These are phyloP conservation scores for Mongoloraphidia duomilia DNA, from an alignment of 2,888 invertebrate species.

Conservation along the genomic window DNA sequence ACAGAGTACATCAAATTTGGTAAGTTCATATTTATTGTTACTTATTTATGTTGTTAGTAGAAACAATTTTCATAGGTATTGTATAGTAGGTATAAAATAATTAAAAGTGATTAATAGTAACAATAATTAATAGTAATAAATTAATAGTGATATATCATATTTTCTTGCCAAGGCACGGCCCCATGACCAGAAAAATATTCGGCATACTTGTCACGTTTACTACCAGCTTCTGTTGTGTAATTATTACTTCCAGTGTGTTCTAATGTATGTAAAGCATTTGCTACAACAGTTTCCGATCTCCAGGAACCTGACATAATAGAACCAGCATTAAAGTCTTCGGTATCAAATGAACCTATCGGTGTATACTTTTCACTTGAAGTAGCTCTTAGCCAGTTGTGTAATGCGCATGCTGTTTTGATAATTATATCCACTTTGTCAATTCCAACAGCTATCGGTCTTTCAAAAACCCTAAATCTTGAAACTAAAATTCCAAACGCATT, in stretches of 20 bases:
- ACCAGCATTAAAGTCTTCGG: constrained; percentile 10
- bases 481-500: constrained; percentile 17
- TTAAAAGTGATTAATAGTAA: too few species aligned
- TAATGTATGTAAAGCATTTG: constrained; percentile 11
- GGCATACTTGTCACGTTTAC: constrained; percentile 12
- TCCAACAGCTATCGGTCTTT: constrained; percentile 4
- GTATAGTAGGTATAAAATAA: too few species aligned
- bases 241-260: too few species aligned
- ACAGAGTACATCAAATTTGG: too few species aligned
- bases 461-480: constrained; percentile 11
- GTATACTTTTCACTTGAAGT: constrained; percentile 12
- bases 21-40: too few species aligned
- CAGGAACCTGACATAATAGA: constrained; percentile 13
- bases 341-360: constrained; percentile 10
- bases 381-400: constrained; percentile 16
- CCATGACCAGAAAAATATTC: constrained; percentile 13
- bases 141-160: constrained; percentile 14
- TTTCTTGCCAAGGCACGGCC: constrained; percentile 15
- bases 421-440: constrained; percentile 10
- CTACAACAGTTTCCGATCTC: constrained; percentile 11
- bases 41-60: too few species aligned
- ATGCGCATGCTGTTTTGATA: constrained; percentile 14
- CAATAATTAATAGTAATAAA: too few species aligned
- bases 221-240: constrained; percentile 10
- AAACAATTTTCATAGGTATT: too few species aligned